phyloP scores from a whole-genome alignment of 2,113 vertebrate genomes.

The Cephalophus harveyi region DNA sequence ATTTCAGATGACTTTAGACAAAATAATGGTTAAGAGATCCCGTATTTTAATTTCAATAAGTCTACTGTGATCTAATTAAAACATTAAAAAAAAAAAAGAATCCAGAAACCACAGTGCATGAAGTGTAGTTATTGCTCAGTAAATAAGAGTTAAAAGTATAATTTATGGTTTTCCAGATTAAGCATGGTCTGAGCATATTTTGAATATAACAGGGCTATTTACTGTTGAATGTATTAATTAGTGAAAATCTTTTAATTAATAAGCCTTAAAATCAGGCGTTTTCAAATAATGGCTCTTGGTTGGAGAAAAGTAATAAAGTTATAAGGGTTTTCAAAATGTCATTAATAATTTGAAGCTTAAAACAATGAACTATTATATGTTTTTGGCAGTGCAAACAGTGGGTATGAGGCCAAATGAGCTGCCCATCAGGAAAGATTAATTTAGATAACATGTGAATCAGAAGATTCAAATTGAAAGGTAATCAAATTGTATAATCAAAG shows the following conservation, averaged over 20 bases:
- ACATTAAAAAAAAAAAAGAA: not conserved
- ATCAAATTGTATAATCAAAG: constrained; percentile 44
- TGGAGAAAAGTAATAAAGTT: not conserved
- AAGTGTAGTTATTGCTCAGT: not conserved
- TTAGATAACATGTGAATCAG: constrained; percentile 24
- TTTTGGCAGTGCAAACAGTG: not conserved
- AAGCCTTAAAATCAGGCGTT: not conserved
- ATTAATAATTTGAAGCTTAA: constrained; percentile 3
- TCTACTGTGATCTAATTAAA: constrained; percentile 3
- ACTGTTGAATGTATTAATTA: not conserved
- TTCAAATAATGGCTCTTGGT: not conserved
- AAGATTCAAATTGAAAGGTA: constrained; percentile 38
- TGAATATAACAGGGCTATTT: not conserved
- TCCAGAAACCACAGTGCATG: not conserved
- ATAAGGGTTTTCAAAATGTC: not conserved
- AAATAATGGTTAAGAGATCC: not conserved
- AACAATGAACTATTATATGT: not conserved
- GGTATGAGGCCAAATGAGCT: constrained; percentile 8
- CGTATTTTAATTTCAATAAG: not conserved
- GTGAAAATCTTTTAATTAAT: not conserved
- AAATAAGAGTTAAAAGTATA: constrained; percentile 11
- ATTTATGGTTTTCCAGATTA: not conserved
- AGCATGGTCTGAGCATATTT: not conserved
- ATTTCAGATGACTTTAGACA: not conserved
- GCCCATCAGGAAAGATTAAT: constrained; percentile 27